Base-by-base conservation (phyloP, 2,113 vertebrate species). In the Mustela nigripes region DNA sequence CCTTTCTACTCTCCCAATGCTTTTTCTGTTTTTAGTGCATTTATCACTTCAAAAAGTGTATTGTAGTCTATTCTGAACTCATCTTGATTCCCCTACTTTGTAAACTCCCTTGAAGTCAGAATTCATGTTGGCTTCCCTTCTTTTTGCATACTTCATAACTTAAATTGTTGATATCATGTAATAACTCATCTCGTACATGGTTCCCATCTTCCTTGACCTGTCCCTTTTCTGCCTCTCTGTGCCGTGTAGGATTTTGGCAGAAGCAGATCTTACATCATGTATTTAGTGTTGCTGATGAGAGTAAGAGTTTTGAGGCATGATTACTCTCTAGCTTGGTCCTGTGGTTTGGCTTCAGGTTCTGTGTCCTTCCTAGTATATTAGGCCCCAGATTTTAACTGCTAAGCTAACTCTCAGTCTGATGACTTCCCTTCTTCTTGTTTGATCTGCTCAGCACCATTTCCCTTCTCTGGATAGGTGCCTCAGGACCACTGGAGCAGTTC, bases 281-380 rank as follows among this genome's bases (percentile, higher is more conserved):
- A 11, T 18, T 76, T 9, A 4, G 5, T 71, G 24, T 21, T 50
- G 33, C 53, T 73, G 33, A 36, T 50, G 33, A 89, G 53, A 36
- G 19, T 26, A 5, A 7, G 58, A 60, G 58, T 60, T 8, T 60
- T 60, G 58, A 60, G 58, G 58, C 58, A 60, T 22, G 21, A 16
- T 56, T 14, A 4, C 45, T 33, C 11, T 91, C 39, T 16, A 19
- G 31, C 48, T 36, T 26, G 1, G 9, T 24, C 85, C 33, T 71
- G 2, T 60, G 11, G 18, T 53, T n/a, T 71, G 73, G 28, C 60
- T 31, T 65, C 73, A 33, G 84, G 88, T 28, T 79, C 12, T 26
- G 0, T 16, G 16, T 80, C 19, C 42, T 85, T 74, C 42, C 15
- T 28, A 14, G 9, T 0, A 1, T 9, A 1, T 21, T 28, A 42